Percentiles rank a stretch among this genome's conserved stretches.
Evolutionary conservation across 2,797 vertebrate genomes (phyloP).

Genomic region (Oreochromis mossambicus): DNA sequence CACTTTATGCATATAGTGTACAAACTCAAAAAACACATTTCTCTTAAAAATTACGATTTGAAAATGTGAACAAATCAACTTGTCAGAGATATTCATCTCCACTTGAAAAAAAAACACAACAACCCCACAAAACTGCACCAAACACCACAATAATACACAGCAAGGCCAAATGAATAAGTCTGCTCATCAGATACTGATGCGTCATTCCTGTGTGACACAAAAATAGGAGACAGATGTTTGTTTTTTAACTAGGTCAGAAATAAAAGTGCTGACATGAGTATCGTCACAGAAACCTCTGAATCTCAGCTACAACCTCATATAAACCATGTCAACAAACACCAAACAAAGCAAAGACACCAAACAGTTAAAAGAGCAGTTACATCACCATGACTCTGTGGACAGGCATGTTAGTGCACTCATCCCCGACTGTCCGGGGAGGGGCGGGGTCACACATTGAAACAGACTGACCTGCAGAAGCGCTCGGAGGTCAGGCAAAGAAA

Average conservation of each 20-base stretch:
- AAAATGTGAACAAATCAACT: background rate
- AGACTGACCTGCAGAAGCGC: background rate
- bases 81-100: too few relatives aligned
- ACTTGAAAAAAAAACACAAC: too few relatives aligned
- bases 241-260: background rate
- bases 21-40: background rate
- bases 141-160: background rate
- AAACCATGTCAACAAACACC: background rate
- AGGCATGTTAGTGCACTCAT: too few relatives aligned
- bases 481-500: background rate
- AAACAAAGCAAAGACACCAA: background rate
- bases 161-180: background rate
- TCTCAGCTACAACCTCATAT: background rate
- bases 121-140: background rate
- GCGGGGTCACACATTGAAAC: background rate
- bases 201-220: background rate
- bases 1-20: background rate
- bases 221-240: background rate
- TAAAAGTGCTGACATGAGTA: background rate
- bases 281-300: background rate
- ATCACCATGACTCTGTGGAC: background rate
- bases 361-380: background rate
- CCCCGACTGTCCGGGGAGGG: background rate
- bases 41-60: background rate
- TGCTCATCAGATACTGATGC: background rate